Base-by-base conservation (phyloP, 2,888 invertebrate genomes). In the Hyposoter dolosus region DNA sequence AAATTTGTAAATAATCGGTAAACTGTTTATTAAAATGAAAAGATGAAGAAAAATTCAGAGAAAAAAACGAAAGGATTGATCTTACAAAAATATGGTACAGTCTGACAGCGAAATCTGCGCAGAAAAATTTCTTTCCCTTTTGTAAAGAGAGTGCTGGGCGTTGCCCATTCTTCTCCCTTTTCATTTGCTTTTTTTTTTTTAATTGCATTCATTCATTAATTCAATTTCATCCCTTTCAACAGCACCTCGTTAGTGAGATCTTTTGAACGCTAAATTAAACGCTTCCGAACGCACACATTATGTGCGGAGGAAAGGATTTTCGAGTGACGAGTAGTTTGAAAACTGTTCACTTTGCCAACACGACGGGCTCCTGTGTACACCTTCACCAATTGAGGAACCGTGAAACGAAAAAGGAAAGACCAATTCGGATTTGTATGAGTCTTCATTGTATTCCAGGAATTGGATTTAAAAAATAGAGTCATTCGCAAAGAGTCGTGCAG, bases 221-320 rank as follows among this genome's bases (percentile, higher is more conserved):
- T 87, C 82, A 80, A 87, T 87, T 87, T 66, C 85, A 87, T 87
- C 87, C 75, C 47, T 74, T 83, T 85, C 78, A 65, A 65, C 72
- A 53, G 66, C 40, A 47, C 82, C 78, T 83, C 87, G 88, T 87
- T 87, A 88, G 82, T 45, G 47, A 81, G 86, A 84, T 82, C 89
- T 88, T 89, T 89, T 84, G 86, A 89, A 68, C 82, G 79, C 75
- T 78, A 89, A 91, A 91, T 91, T 88, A 87, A 79, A 88, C 88
- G 88, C 76, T 32, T 80, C 84, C 72, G 56, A 60, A 23, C 28
- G 68, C 68, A 35, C 45, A 63, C 15, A 74, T 60, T 65, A 56
- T 47, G 23, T 53, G n/a, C 12, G 23, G 50, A 53, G 15, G 28
- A 43, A 17, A n/a, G 35, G 6, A 47, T 17, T 28, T 50, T 32